Evolutionary conservation across 2,888 invertebrate species (phyloP), one percentile per base, ranked within the genome.

Genomic region (Torymus tubicola): DNA sequence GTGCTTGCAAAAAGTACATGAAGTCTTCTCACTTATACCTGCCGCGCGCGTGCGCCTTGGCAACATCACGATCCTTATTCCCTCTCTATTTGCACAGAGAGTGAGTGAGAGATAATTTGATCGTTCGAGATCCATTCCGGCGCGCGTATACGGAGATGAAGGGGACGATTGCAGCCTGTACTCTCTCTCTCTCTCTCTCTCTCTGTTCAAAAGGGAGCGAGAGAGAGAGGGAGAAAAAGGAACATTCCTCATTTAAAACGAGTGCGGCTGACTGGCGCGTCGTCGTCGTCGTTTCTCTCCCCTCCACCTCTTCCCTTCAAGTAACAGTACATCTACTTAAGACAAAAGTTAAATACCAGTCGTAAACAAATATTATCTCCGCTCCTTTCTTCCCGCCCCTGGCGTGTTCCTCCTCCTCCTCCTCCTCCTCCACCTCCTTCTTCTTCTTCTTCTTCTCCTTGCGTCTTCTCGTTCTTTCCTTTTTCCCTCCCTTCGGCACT

Each of bases 291-390:
- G 8, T 42, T 42, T 8, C 8, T 53, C 70, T 58, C 72, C 14
- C 58, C 70, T 58, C 72, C 14, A 57, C 13, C 18, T 69, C 13
- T 16, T 69, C 21, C 21, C 21, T 21, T 2, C 70, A 64, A 58
- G 65, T 74, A 74, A 58, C 42, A 61, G 67, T 60, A 55, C 61
- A 73, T 57, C 68, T 63, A 18, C 50, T 61, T 58, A 52, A 72
- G 67, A 69, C 64, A 69, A 70, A 69, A 80, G 74, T 80, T 70
- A 65, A 64, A 75, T 70, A 64, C 14, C 74, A 69, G 58, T 73
- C 69, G 75, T 80, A 75, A 80, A 80, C 80, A 80, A 80, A 75
- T 80, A 80, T 67, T 68, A 61, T 70, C 71, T 60, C 57, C 60
- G 42, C 11, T n/a, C 24, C 50, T 12, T 60, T 21, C 60, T 31